Conservation (phyloP, 2,113 vertebrate species). For the Haemorhous mexicanus region DNA sequence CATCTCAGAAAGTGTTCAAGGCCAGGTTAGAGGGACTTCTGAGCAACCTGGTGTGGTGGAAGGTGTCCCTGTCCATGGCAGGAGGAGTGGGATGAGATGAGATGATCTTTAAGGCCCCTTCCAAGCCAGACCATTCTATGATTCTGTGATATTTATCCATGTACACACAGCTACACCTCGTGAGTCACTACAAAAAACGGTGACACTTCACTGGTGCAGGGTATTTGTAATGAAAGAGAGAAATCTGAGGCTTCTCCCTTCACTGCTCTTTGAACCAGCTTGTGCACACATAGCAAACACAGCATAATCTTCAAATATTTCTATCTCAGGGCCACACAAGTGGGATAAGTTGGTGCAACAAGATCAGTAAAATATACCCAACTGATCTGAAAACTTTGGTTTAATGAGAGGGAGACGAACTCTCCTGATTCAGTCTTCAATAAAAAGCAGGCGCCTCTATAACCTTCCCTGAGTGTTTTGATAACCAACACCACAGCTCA, state of each 20-base stretch:
- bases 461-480: neutral
- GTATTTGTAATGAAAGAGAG: neutral
- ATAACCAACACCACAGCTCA: constrained; percentile 16
- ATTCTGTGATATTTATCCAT: neutral
- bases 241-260: neutral
- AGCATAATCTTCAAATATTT: neutral
- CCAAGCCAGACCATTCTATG: neutral
- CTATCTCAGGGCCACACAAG: neutral
- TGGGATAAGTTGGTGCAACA: neutral
- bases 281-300: neutral
- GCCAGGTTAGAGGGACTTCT: neutral
- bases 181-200: neutral
- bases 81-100: neutral
- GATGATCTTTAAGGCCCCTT: neutral
- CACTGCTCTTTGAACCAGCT: neutral
- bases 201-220: neutral
- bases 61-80: neutral
- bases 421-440: neutral
- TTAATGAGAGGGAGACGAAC: neutral
- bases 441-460: neutral
- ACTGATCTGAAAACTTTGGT: neutral
- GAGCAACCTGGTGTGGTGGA: neutral
- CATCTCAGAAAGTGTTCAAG: neutral
- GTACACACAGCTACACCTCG: neutral
- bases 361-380: neutral